Percentiles rank a stretch among this genome's conserved stretches.
Evolutionary conservation across 2,797 vertebrate species (phyloP).

Genomic region (Oophaga sylvatica): DNA sequence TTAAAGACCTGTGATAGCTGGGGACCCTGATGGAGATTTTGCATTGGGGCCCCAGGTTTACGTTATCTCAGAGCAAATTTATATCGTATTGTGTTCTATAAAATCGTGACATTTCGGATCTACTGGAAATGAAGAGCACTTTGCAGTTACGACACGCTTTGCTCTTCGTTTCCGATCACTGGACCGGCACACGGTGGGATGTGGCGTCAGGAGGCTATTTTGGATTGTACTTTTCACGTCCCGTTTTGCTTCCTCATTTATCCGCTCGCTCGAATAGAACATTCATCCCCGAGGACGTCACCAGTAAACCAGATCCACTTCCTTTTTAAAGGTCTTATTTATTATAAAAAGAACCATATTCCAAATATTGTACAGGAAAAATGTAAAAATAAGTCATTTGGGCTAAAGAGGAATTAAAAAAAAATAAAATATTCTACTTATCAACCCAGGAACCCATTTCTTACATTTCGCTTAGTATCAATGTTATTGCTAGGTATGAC

Average conservation of each 20-base stretch:
- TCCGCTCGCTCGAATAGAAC: not conserved
- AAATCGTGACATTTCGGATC: not conserved
- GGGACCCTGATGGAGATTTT: no score
- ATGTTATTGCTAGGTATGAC: slow-evolving; percentile 9
- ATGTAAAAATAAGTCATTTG: slow-evolving; percentile 35
- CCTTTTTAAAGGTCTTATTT: slow-evolving; percentile 39
- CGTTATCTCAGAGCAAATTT: no score
- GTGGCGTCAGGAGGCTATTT: not conserved
- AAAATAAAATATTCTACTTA: not conserved
- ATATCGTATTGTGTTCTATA: not conserved
- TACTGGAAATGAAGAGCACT: not conserved
- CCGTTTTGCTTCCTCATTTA: not conserved
- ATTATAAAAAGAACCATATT: slow-evolving; percentile 28
- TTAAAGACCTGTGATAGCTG: no score
- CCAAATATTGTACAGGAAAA: slow-evolving; percentile 29
- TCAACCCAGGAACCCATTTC: not conserved
- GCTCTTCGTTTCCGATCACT: not conserved
- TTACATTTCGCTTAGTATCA: not conserved
- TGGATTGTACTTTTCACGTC: not conserved
- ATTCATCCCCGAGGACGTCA: not conserved
- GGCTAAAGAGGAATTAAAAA: slow-evolving; percentile 24
- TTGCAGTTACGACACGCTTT: not conserved
- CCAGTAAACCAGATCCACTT: slow-evolving; percentile 8
- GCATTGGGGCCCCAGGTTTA: no score
- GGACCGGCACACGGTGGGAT: no score